These are phyloP conservation scores for Exocentrus adspersus DNA, from an alignment of 2,888 invertebrate species.

Conservation along the genomic window DNA sequence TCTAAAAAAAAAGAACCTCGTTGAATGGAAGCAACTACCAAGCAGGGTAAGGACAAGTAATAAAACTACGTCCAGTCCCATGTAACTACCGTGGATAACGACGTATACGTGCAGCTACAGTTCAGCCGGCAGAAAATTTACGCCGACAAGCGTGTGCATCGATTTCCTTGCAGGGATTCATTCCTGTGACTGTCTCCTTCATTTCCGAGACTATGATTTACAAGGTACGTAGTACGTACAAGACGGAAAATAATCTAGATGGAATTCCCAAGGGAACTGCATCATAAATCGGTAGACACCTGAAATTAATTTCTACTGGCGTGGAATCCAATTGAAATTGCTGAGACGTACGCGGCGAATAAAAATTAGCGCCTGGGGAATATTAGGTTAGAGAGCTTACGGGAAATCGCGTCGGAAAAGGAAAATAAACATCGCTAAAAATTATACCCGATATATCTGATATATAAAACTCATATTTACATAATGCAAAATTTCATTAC, in stretches of 20 bases:
- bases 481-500: too few species aligned
- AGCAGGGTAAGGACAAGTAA: not conserved
- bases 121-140: constrained; percentile 28
- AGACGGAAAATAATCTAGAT: constrained; percentile 23
- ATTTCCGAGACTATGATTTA: constrained; percentile 24
- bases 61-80: not conserved
- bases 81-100: constrained; percentile 8
- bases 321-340: not conserved
- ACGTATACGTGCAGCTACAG: constrained; percentile 13
- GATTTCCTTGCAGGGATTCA: constrained; percentile 19
- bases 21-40: too few species aligned
- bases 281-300: constrained; percentile 12
- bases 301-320: constrained; percentile 3
- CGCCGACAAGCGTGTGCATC: constrained; percentile 13
- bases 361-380: too few species aligned
- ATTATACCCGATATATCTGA: too few species aligned
- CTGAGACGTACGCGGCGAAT: not conserved
- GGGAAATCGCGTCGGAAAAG: too few species aligned
- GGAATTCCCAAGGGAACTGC: constrained; percentile 1
- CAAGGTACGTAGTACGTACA: constrained; percentile 11
- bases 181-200: constrained; percentile 26
- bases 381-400: too few species aligned
- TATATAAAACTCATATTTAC: too few species aligned
- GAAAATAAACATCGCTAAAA: too few species aligned
- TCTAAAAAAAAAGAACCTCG: too few species aligned